A percentile compares a stretch with the other conserved stretches of the same genome.
phyloP scores from a whole-genome alignment of 2,113 vertebrate species.

The Emberiza fucata region DNA sequence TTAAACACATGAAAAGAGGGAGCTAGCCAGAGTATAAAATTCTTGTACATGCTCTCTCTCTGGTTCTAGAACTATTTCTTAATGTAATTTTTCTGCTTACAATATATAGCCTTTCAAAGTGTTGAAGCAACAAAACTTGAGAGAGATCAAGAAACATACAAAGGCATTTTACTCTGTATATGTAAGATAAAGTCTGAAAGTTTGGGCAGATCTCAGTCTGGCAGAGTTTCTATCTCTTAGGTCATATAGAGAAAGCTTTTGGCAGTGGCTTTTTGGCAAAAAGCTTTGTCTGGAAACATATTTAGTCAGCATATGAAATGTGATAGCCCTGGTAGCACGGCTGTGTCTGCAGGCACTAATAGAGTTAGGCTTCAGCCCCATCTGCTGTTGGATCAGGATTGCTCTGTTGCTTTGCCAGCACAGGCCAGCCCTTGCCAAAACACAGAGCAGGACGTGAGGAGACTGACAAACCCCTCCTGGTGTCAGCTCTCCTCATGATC shows the following conservation, averaged over 20 bases:
- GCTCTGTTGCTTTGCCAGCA: neutral
- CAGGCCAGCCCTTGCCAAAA: neutral
- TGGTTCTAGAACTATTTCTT: neutral
- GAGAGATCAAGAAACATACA: neutral
- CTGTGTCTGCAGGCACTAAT: neutral
- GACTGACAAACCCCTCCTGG: neutral
- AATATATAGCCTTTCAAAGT: neutral
- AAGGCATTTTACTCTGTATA: neutral
- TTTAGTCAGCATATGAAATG: slow-evolving; percentile 48
- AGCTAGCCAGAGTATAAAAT: neutral
- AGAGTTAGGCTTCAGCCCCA: slow-evolving; percentile 73
- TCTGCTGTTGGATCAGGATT: slow-evolving; percentile 64
- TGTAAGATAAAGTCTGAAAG: neutral
- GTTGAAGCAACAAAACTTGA: neutral
- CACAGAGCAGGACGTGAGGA: neutral
- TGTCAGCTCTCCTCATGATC: neutral
- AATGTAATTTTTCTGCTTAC: neutral
- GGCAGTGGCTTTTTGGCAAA: slow-evolving; percentile 25
- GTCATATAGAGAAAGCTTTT: slow-evolving; percentile 46
- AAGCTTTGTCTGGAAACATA: slow-evolving; percentile 65
- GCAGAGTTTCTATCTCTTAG: slow-evolving; percentile 8
- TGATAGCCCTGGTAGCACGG: neutral
- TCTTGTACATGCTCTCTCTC: neutral
- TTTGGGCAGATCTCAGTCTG: neutral
- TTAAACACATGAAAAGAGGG: neutral